Percentiles rank a stretch among this genome's conserved stretches.
Conservation (phyloP, 2,888 invertebrate species). For the Acanthosepion pharaonis region DNA sequence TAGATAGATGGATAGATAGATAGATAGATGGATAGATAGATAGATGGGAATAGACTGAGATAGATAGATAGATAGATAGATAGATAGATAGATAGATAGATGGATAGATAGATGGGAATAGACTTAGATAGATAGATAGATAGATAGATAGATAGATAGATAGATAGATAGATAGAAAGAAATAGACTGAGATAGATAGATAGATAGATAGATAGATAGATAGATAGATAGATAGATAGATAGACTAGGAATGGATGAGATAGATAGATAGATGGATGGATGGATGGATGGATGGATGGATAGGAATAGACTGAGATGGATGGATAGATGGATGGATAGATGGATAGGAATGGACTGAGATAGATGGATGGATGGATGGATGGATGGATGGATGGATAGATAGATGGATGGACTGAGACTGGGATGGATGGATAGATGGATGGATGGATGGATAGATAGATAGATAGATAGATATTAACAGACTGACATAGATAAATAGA, state of each 20-base stretch:
- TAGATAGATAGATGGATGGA: not conserved
- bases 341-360: no score
- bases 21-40: no score
- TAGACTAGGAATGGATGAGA: no score
- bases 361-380: not conserved
- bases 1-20: no score
- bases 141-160: not conserved
- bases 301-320: no score
- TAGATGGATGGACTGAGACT: no score
- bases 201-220: not conserved
- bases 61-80: not conserved
- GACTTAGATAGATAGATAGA: not conserved
- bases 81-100: not conserved
- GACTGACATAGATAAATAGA: no score
- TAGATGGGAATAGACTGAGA: no score
- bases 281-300: not conserved
- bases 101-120: no score
- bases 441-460: not conserved
- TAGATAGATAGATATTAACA: not conserved
- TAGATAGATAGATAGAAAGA: not conserved
- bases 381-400: not conserved
- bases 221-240: no score
- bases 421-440: no score
- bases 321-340: not conserved
- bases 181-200: no score